Conservation (phyloP, 2,113 vertebrate genomes). For the Spea bombifrons region DNA sequence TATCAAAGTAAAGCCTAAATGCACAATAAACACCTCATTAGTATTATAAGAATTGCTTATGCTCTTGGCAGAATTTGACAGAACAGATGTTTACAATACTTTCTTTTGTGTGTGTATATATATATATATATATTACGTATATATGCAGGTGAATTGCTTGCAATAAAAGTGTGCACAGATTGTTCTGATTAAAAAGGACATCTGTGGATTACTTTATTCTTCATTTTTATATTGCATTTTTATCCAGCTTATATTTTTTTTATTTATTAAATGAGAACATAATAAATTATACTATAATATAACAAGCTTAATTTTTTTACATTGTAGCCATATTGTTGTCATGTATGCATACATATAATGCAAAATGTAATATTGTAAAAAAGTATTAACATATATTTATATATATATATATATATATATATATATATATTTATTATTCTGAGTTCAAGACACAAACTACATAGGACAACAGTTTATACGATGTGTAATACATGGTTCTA, state of each 20-base stretch:
- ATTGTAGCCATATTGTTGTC: too few species aligned
- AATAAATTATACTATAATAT: too few species aligned
- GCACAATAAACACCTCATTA: not conserved
- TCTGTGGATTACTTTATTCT: not conserved
- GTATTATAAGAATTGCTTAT: not conserved
- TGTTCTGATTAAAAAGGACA: conserved; percentile 19
- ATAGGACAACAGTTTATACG: too few species aligned
- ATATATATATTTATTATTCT: too few species aligned
- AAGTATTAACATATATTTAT: too few species aligned
- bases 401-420: too few species aligned
- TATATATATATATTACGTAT: not conserved
- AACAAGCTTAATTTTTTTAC: too few species aligned
- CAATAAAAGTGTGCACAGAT: not conserved
- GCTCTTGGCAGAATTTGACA: conserved; percentile 15
- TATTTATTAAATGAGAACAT: too few species aligned
- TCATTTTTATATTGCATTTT: not conserved
- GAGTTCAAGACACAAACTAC: too few species aligned
- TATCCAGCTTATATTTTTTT: not conserved
- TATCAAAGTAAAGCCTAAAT: not conserved
- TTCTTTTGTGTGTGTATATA: not conserved
- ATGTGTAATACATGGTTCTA: too few species aligned
- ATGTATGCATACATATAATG: too few species aligned
- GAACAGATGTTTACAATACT: conserved; percentile 33
- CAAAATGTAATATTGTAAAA: too few species aligned
- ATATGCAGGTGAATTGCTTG: conserved; percentile 5